These are phyloP conservation scores for Nylanderia fulva DNA, from an alignment of 1,140 invertebrate genomes.

Conservation along the genomic window DNA sequence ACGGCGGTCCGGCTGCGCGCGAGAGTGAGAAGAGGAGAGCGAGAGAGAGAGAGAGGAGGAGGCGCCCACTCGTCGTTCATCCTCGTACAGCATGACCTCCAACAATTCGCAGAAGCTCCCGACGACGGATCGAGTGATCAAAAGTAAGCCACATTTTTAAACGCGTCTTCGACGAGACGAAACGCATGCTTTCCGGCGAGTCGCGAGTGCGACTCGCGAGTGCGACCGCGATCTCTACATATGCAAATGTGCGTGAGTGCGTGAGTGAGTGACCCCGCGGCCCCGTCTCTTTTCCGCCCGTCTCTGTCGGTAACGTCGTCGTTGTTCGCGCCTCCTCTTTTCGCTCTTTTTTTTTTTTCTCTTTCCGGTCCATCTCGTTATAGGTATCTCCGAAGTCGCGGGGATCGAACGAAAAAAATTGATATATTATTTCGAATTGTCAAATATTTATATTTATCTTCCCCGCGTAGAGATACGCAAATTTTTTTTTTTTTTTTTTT, in stretches of 20 bases:
- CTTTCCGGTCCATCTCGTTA: no score
- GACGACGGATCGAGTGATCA: constrained; percentile 90
- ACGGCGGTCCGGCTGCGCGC: constrained; percentile 32
- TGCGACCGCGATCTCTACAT: constrained; percentile 8
- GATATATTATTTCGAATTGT: no score
- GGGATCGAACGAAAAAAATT: no score
- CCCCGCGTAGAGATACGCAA: no score
- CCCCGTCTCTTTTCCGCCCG: constrained; percentile 64
- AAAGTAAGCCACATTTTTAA: constrained; percentile 90
- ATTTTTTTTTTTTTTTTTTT: no score
- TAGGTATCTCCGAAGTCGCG: no score
- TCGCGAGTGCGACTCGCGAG: background rate
- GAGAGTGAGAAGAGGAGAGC: constrained; percentile 36
- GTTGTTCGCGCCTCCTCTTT: constrained; percentile 28
- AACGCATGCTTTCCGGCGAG: background rate
- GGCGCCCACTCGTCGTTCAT: constrained; percentile 77
- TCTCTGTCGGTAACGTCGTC: constrained; percentile 75
- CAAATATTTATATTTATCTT: no score
- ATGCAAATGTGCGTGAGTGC: constrained; percentile 31
- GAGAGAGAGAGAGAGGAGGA: constrained; percentile 48
- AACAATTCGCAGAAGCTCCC: constrained; percentile 89
- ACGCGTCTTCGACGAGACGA: background rate
- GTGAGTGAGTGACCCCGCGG: constrained; percentile 47
- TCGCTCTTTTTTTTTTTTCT: background rate
- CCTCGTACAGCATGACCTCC: constrained; percentile 86